Evolutionary conservation across 2,113 vertebrate species (phyloP).

Genomic region (Poeciliopsis prolifica): DNA sequence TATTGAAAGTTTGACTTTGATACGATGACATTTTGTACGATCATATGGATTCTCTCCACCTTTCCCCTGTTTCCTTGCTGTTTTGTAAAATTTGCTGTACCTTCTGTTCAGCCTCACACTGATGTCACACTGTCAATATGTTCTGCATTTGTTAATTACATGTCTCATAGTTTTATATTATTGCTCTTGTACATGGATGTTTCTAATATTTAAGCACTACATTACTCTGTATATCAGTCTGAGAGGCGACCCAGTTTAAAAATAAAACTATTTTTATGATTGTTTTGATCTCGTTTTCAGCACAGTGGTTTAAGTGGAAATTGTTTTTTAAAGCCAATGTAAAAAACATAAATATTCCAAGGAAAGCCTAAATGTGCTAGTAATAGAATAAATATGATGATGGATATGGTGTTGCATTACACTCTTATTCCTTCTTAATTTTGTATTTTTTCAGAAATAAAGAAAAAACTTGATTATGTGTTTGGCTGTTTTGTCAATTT

Average conservation of each 20-base stretch:
- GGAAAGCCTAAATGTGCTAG: neutral
- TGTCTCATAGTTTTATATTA: neutral
- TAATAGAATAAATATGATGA: neutral
- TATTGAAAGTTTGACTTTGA: neutral
- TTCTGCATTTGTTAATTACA: neutral
- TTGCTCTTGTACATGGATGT: neutral
- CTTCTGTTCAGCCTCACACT: neutral
- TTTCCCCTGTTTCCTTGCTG: neutral
- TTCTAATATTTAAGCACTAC: neutral
- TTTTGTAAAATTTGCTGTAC: neutral
- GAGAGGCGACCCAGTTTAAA: neutral
- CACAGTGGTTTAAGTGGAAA: too few relatives aligned
- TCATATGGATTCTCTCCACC: neutral
- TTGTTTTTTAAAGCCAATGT: too few relatives aligned
- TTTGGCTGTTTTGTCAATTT: too few relatives aligned
- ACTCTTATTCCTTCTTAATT: too few relatives aligned
- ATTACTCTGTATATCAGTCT: neutral
- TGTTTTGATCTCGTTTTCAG: too few relatives aligned
- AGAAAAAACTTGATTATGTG: too few relatives aligned
- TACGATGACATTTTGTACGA: neutral
- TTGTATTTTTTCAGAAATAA: too few relatives aligned
- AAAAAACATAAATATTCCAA: neutral
- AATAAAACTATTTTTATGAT: too few relatives aligned
- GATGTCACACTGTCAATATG: neutral
- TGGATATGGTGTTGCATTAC: neutral